Conservation (phyloP, 2,113 vertebrate species). For the Tachuris rubrigastra region DNA sequence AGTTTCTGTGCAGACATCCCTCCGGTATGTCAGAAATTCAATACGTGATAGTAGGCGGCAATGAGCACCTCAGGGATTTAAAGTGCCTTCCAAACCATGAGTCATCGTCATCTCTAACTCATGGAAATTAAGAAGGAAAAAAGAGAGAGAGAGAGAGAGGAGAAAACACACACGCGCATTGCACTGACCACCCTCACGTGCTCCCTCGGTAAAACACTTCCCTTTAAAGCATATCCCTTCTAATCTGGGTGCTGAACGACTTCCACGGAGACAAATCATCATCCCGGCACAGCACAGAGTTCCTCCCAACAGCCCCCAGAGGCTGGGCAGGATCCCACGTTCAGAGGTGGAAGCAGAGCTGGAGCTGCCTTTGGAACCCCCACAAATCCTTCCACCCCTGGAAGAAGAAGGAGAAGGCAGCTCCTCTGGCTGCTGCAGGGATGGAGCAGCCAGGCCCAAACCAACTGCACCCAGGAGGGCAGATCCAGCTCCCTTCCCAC, state of each 20-base stretch:
- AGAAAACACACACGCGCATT: fast-evolving
- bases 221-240: not conserved
- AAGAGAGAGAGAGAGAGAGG: not conserved
- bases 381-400: not conserved
- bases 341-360: not conserved
- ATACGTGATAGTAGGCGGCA: slow-evolving; percentile 58
- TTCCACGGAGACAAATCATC: not conserved
- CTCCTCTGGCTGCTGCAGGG: not conserved
- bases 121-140: slow-evolving; percentile 28
- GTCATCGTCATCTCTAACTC: slow-evolving; percentile 45
- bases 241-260: fast-evolving
- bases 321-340: fast-evolving
- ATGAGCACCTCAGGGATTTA: slow-evolving; percentile 61
- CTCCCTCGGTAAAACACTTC: not conserved
- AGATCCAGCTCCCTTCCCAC: not conserved
- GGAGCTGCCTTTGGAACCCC: not conserved
- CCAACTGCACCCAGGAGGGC: not conserved
- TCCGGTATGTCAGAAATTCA: slow-evolving; percentile 62
- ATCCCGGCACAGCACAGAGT: fast-evolving
- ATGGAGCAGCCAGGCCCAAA: not conserved
- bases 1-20: slow-evolving; percentile 61
- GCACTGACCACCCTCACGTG: slow-evolving; percentile 22
- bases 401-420: not conserved
- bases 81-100: slow-evolving; percentile 56
- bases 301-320: not conserved